A percentile compares a stretch with the other conserved stretches of the same genome.
These are phyloP conservation scores for Gymnoscopelus microlampas DNA, from an alignment of 2,797 vertebrate species.

Conservation along the genomic window DNA sequence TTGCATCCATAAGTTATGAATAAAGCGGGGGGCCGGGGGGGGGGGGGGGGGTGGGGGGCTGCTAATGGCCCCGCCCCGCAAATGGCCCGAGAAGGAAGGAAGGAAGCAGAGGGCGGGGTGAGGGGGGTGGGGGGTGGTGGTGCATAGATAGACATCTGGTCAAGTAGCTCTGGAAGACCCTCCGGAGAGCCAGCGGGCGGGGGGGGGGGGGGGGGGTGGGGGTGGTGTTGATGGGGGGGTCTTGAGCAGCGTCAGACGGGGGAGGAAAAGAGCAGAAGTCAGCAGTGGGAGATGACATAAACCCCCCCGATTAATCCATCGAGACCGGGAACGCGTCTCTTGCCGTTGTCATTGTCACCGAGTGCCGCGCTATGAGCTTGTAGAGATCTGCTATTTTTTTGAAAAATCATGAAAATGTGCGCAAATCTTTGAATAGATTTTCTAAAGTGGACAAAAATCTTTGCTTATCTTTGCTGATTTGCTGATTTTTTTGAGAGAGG, in stretches of 20 bases:
- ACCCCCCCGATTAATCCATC: constrained; percentile 1
- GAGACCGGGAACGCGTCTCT: too few relatives aligned
- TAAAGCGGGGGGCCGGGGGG: not conserved
- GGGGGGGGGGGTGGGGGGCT: constrained; percentile 6
- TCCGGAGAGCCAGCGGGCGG: constrained; percentile 20
- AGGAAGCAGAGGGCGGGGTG: not conserved
- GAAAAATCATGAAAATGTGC: too few relatives aligned
- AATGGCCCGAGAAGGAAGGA: constrained; percentile 33
- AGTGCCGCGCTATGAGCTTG: too few relatives aligned
- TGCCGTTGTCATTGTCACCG: too few relatives aligned
- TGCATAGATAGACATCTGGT: constrained; percentile 53
- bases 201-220: too few relatives aligned
- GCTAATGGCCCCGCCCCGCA: constrained; percentile 27
- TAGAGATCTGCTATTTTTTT: too few relatives aligned
- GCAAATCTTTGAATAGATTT: too few relatives aligned
- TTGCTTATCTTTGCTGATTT: too few relatives aligned
- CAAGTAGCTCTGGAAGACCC: constrained; percentile 42
- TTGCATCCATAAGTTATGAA: constrained; percentile 55
- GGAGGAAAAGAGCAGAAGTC: constrained; percentile 30
- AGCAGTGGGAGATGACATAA: constrained; percentile 34
- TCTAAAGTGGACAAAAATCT: too few relatives aligned
- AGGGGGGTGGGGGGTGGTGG: not conserved
- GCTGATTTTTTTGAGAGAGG: too few relatives aligned
- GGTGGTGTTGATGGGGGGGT: too few relatives aligned
- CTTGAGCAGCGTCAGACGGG: not conserved